Conservation (phyloP, 2,113 vertebrate species). For the Callaeas wilsoni region DNA sequence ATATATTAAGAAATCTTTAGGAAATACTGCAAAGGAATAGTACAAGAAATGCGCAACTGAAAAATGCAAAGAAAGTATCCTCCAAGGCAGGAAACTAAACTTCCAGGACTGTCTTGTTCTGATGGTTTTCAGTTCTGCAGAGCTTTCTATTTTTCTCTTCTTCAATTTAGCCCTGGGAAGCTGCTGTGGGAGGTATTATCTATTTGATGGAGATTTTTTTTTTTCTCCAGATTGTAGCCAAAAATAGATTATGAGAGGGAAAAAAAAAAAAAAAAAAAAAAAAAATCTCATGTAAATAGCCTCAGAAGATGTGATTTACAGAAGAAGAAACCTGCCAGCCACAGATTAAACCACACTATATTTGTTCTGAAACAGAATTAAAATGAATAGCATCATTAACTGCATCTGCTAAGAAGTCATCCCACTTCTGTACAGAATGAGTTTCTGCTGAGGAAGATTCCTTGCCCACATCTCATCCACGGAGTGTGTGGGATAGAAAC, state of each 20-base stretch:
- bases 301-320: not conserved
- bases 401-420: slow-evolving; percentile 6
- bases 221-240: not conserved
- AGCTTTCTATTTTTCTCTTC: not conserved
- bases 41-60: not conserved
- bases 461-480: not conserved
- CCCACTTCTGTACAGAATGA: not conserved
- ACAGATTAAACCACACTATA: not conserved
- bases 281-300: not conserved
- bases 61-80: not conserved
- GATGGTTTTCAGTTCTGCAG: not conserved
- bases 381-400: slow-evolving; percentile 17
- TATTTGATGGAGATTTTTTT: not conserved
- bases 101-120: not conserved
- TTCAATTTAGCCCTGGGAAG: not conserved
- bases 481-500: not conserved
- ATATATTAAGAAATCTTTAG: not conserved
- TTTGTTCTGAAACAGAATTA: slow-evolving; percentile 21
- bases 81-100: not conserved
- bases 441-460: not conserved
- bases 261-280: not conserved
- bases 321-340: slow-evolving; percentile 6
- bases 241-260: not conserved
- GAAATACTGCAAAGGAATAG: not conserved
- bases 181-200: not conserved